Conservation (phyloP, 2,888 invertebrate species). For the Lasioglossum malachurum region DNA sequence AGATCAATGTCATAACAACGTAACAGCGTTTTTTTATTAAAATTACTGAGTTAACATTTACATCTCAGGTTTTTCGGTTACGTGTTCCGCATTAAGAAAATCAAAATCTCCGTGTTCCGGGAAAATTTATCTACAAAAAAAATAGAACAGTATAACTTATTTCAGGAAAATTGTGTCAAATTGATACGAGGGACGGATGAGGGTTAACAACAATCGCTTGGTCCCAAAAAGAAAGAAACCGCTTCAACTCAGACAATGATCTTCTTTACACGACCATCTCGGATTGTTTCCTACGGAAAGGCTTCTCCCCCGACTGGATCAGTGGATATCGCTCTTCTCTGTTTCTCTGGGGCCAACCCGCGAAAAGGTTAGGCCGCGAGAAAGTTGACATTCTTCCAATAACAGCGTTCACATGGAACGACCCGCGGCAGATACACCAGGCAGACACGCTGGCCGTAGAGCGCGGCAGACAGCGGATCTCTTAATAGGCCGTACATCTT, state of each 20-base stretch:
- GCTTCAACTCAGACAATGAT: background rate
- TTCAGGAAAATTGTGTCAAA: too few relatives aligned
- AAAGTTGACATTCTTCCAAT: slow-evolving; percentile 19
- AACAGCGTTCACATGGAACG: background rate
- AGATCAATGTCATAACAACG: too few relatives aligned
- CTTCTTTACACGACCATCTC: background rate
- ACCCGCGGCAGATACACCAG: background rate
- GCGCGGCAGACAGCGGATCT: slow-evolving; percentile 12
- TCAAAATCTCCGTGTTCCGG: too few relatives aligned
- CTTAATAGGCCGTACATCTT: slow-evolving; percentile 32
- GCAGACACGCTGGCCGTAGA: background rate
- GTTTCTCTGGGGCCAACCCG: background rate
- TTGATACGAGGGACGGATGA: too few relatives aligned
- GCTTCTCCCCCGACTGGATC: background rate
- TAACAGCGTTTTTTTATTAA: too few relatives aligned
- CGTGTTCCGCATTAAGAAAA: too few relatives aligned
- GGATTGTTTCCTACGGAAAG: background rate
- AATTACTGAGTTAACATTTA: too few relatives aligned
- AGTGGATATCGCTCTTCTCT: background rate
- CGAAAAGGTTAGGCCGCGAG: slow-evolving; percentile 14
- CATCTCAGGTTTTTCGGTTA: too few relatives aligned
- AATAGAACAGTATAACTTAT: too few relatives aligned
- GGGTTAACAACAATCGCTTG: too few relatives aligned
- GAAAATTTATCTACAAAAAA: too few relatives aligned
- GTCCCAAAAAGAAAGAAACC: too few relatives aligned